A percentile compares a stretch with the other conserved stretches of the same genome.
These are phyloP conservation scores for Eleginops maclovinus DNA, from an alignment of 2,113 vertebrate genomes.

Conservation along the genomic window DNA sequence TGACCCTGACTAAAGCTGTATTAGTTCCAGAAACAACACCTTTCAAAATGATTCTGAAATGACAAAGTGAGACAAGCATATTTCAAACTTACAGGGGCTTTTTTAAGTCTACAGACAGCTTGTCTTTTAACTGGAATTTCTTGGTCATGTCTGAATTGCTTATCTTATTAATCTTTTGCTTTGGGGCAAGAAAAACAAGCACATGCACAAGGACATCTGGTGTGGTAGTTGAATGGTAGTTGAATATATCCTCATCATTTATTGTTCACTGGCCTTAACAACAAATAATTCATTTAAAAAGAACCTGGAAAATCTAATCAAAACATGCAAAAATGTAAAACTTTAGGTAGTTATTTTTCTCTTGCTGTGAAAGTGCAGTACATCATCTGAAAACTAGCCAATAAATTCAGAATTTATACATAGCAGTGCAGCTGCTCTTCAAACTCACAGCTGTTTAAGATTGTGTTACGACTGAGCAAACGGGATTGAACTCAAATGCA, in stretches of 20 bases:
- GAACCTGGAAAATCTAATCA: neutral
- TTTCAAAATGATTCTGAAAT: constrained; percentile 38
- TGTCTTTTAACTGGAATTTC: constrained; percentile 3
- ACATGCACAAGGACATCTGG: neutral
- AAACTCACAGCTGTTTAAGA: constrained; percentile 52
- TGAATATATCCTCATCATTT: neutral
- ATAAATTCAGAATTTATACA: constrained; percentile 31
- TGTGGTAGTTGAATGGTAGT: neutral
- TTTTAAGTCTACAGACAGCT: neutral
- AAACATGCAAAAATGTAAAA: neutral
- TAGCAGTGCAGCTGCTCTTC: constrained; percentile 43
- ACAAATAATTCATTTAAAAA: constrained; percentile 14
- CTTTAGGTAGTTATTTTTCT: neutral
- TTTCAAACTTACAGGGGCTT: constrained; percentile 21
- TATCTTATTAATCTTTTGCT: constrained; percentile 26
- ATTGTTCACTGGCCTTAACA: neutral
- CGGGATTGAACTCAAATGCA: too few species aligned
- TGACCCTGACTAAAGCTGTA: constrained; percentile 3
- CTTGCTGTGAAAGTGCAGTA: neutral
- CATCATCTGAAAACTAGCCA: neutral
- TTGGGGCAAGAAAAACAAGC: neutral
- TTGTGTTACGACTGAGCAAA: too few species aligned
- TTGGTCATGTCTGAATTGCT: constrained; percentile 23
- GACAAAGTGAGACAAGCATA: constrained; percentile 7
- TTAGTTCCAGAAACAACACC: neutral